phyloP scores from a whole-genome alignment of 2,113 vertebrate species.

The Seriola rivoliana region DNA sequence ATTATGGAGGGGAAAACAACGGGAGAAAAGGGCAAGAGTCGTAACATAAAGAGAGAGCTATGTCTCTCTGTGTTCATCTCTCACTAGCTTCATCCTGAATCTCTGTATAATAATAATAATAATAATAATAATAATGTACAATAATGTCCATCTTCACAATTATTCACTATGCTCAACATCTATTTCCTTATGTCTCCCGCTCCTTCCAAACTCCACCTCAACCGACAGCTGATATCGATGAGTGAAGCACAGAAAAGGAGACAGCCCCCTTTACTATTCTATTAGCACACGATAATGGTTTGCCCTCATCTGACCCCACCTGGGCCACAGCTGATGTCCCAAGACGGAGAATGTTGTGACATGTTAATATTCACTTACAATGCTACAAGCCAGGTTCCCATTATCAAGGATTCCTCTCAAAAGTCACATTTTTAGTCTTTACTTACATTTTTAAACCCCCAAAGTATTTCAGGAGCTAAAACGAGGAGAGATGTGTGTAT shows the following conservation, averaged over 20 bases:
- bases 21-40: no score
- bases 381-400: slow-evolving; percentile 1
- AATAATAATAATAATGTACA: no score
- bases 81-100: no score
- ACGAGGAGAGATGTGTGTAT: slow-evolving; percentile 2
- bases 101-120: no score
- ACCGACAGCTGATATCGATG: not conserved
- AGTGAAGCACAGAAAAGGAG: not conserved
- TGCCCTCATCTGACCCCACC: not conserved
- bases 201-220: not conserved
- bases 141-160: no score
- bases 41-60: no score
- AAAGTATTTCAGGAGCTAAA: not conserved
- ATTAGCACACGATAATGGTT: slow-evolving; percentile 6
- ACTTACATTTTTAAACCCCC: slow-evolving; percentile 25
- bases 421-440: slow-evolving; percentile 4
- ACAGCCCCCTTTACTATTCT: slow-evolving; percentile 15
- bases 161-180: not conserved
- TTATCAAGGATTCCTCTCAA: not conserved
- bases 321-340: slow-evolving; percentile 1
- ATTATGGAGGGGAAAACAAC: no score
- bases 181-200: not conserved
- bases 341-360: slow-evolving; percentile 21
- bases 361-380: not conserved
- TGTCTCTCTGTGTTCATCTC: no score